Percentiles rank a stretch among this genome's conserved stretches.
These are phyloP conservation scores for Seriola aureovittata DNA, from an alignment of 2,113 vertebrate species.

Conservation along the genomic window DNA sequence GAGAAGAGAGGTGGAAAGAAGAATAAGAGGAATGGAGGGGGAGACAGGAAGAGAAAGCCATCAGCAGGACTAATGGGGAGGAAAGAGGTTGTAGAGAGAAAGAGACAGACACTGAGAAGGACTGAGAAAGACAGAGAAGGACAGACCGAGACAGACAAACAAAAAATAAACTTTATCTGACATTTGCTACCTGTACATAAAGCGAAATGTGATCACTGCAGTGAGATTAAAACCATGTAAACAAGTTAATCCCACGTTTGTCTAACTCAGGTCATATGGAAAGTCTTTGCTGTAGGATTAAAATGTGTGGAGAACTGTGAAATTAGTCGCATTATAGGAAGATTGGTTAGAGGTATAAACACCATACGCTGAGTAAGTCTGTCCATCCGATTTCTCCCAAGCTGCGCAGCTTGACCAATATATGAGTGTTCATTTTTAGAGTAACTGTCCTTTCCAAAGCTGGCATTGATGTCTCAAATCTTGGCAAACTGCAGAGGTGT, in stretches of 20 bases:
- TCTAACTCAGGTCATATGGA: conserved; percentile 15
- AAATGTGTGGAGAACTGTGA: conserved; percentile 46
- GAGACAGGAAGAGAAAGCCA: conserved; percentile 54
- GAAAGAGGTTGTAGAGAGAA: conserved; percentile 42
- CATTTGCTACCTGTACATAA: conserved; percentile 35
- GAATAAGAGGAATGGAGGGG: conserved; percentile 44
- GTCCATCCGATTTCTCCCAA: conserved; percentile 43
- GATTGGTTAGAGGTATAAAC: conserved; percentile 50
- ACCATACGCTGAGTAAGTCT: conserved; percentile 42
- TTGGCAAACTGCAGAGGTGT: conserved; percentile 10
- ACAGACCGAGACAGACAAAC: conserved; percentile 21
- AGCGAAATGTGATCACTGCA: conserved; percentile 25
- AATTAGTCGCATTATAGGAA: conserved; percentile 39
- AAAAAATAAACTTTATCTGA: conserved; percentile 36
- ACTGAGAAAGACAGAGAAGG: conserved; percentile 49
- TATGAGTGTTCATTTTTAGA: conserved; percentile 30
- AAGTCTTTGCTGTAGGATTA: conserved; percentile 35
- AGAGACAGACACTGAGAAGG: conserved; percentile 44
- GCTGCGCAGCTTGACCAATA: conserved; percentile 28
- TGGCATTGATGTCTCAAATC: conserved; percentile 18
- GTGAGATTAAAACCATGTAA: conserved; percentile 32
- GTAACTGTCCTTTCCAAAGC: conserved; percentile 1
- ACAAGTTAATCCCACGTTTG: conserved; percentile 15
- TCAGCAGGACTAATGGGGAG: conserved; percentile 59
- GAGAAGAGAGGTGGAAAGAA: conserved; percentile 64